Evolutionary conservation across 2,888 invertebrate genomes (phyloP).

Genomic region (Chloroclysta siterata): DNA sequence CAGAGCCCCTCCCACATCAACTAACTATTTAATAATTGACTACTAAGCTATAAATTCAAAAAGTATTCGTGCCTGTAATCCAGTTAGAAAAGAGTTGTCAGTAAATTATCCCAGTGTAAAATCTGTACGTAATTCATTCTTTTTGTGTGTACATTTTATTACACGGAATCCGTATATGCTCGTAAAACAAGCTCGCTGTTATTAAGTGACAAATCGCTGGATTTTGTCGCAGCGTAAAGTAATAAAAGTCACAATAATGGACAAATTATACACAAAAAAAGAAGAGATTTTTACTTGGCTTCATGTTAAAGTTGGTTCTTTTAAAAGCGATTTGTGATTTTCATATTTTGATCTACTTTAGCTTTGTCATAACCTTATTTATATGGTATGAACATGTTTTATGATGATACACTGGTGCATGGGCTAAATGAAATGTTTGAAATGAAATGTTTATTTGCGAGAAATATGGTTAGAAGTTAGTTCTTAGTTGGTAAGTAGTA

Average conservation of each 20-base stretch:
- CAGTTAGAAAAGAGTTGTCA: conserved; percentile 63
- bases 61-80: conserved; percentile 40
- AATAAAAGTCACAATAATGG: conserved; percentile 69
- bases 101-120: conserved; percentile 64
- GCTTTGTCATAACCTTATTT: conserved; percentile 20
- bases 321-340: conserved; percentile 28
- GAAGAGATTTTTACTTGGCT: conserved; percentile 57
- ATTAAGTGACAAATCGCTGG: conserved; percentile 75
- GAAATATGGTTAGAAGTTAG: too few species aligned
- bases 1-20: too few species aligned
- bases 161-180: conserved; percentile 55
- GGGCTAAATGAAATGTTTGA: too few species aligned
- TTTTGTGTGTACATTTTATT: conserved; percentile 68
- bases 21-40: too few species aligned
- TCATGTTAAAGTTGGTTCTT: conserved; percentile 40
- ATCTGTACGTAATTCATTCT: conserved; percentile 69
- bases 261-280: conserved; percentile 68
- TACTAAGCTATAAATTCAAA: not conserved
- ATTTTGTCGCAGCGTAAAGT: conserved; percentile 63
- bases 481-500: too few species aligned
- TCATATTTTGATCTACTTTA: conserved; percentile 24
- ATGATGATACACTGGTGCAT: too few species aligned
- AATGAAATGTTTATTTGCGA: too few species aligned
- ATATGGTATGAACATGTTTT: not conserved
- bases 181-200: conserved; percentile 71